These are phyloP conservation scores for Diploptera punctata DNA, from an alignment of 2,888 invertebrate genomes.

Conservation along the genomic window DNA sequence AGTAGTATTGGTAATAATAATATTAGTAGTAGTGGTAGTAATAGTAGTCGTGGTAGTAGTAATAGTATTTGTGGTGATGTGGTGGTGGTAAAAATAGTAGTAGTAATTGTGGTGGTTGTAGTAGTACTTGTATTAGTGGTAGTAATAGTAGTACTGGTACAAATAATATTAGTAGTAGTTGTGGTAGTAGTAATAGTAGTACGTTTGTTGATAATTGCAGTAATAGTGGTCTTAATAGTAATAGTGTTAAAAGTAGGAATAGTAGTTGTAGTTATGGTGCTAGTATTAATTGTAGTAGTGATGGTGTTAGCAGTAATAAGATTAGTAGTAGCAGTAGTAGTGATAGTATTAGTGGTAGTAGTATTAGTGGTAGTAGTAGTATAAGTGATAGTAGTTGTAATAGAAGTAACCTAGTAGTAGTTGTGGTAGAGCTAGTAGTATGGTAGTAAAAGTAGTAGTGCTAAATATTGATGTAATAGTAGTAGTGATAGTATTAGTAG, in stretches of 20 bases:
- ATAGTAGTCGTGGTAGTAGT: background rate
- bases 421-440: no score
- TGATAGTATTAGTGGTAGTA: background rate
- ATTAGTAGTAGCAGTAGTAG: background rate
- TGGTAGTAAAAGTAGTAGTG: background rate
- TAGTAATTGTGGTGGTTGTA: background rate
- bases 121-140: no score
- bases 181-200: no score
- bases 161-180: background rate
- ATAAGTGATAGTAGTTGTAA: background rate
- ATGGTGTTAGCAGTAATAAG: background rate
- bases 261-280: background rate
- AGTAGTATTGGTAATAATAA: no score
- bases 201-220: no score
- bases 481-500: background rate
- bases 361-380: background rate
- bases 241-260: background rate
- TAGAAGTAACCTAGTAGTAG: background rate
- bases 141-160: no score
- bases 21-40: no score
- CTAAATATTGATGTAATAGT: background rate
- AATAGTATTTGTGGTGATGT: background rate
- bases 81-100: background rate
- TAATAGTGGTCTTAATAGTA: background rate
- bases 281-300: background rate